Conservation (phyloP, 2,888 invertebrate genomes). For the Tetranychus piercei region DNA sequence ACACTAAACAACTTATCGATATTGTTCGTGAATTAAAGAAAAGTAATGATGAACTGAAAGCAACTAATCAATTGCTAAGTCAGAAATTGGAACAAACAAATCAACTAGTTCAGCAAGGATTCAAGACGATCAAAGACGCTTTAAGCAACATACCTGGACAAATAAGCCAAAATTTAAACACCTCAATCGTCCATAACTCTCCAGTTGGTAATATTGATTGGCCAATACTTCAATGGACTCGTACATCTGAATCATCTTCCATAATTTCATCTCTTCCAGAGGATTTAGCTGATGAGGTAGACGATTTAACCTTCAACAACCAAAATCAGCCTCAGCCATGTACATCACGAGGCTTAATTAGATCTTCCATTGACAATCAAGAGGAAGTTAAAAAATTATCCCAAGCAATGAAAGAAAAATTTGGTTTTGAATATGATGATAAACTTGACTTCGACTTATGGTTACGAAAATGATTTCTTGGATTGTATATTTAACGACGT, state of each 20-base stretch:
- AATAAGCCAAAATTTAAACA: neutral
- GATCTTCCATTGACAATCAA: neutral
- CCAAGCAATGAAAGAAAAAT: neutral
- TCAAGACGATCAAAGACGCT: neutral
- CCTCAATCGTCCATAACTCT: neutral
- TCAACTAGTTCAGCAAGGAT: neutral
- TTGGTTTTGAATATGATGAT: neutral
- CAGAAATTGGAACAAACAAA: neutral
- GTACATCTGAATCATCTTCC: constrained; percentile 1
- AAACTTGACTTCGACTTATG: neutral
- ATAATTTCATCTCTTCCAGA: constrained; percentile 1
- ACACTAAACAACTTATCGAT: neutral
- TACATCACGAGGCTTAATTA: too few species aligned
- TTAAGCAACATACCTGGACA: neutral
- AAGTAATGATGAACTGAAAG: neutral
- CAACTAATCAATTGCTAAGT: neutral
- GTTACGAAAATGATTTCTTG: neutral
- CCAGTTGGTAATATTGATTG: neutral
- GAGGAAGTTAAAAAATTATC: neutral
- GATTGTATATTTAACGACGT: neutral
- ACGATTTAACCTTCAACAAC: neutral
- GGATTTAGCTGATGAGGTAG: neutral
- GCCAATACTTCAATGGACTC: neutral
- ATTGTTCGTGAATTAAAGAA: neutral
- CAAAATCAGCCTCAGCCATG: neutral